Conservation (phyloP, 2,797 vertebrate genomes). For the Paramormyrops hopkinsi region DNA sequence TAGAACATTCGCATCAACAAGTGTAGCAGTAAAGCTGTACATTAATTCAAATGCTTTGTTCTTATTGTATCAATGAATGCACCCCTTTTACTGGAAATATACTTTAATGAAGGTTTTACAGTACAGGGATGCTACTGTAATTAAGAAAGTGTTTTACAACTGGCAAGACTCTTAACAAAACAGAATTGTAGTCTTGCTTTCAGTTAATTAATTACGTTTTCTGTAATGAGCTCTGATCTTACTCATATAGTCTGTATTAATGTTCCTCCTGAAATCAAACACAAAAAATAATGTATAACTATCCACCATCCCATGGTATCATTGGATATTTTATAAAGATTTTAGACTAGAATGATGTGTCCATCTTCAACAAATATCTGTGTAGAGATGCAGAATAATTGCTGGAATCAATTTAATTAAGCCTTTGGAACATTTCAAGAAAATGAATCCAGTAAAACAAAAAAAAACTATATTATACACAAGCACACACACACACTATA, state of each 20-base stretch:
- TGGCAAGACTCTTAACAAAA: neutral
- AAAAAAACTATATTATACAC: neutral
- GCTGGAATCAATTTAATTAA: neutral
- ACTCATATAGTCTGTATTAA: conserved; percentile 2
- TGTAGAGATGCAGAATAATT: conserved; percentile 2
- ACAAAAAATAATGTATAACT: conserved; percentile 8
- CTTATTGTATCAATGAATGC: neutral
- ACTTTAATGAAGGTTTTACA: neutral
- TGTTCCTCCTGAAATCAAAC: neutral
- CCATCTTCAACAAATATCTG: neutral
- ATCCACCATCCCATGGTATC: neutral
- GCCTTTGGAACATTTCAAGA: neutral
- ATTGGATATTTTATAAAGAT: conserved; percentile 2
- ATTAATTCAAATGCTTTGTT: neutral
- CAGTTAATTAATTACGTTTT: neutral
- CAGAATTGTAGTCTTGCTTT: neutral
- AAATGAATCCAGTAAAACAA: conserved; percentile 10
- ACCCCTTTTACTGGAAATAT: neutral
- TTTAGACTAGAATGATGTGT: neutral
- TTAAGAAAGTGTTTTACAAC: neutral
- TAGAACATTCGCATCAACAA: neutral
- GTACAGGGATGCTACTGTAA: neutral
- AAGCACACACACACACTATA: neutral
- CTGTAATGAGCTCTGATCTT: conserved; percentile 2
- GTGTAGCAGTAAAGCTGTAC: neutral